phyloP scores from a whole-genome alignment of 2,113 vertebrate genomes.

The Paraplagusia blochii region DNA sequence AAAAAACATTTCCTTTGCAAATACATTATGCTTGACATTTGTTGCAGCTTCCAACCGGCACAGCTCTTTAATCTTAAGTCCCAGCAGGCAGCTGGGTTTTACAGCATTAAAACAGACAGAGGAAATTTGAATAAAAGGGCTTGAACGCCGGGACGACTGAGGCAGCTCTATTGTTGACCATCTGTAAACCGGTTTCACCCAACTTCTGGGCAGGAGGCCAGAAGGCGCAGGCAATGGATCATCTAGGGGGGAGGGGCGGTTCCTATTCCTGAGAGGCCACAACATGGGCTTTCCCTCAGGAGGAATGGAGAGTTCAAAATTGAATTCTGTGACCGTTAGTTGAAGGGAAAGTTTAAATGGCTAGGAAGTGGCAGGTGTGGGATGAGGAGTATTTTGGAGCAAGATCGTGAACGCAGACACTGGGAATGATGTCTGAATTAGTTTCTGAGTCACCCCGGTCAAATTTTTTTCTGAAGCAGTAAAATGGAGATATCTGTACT shows the following conservation, averaged over 20 bases:
- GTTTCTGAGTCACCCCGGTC: no score
- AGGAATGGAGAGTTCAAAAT: constrained; percentile 12
- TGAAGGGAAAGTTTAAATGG: constrained; percentile 24
- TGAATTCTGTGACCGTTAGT: constrained; percentile 28
- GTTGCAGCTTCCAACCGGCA: constrained; percentile 19
- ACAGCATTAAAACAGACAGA: constrained; percentile 79
- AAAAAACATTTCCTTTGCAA: background rate
- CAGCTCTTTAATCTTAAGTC: constrained; percentile 38
- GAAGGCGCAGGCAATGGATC: constrained; percentile 41
- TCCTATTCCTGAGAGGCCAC: constrained; percentile 39
- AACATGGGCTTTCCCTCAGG: background rate
- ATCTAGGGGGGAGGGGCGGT: constrained; percentile 42
- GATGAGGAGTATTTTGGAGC: background rate
- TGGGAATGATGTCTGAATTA: no score
- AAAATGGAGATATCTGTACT: no score
- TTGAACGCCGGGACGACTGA: constrained; percentile 67
- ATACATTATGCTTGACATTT: constrained; percentile 12
- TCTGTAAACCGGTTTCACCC: constrained; percentile 74
- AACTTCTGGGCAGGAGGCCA: constrained; percentile 34
- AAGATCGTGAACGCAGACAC: background rate
- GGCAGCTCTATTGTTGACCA: constrained; percentile 84
- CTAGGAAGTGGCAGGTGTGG: constrained; percentile 13
- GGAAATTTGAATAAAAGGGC: constrained; percentile 74
- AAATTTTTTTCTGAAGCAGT: background rate
- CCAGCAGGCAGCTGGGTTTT: constrained; percentile 66